phyloP scores from a whole-genome alignment of 37 sponge, comb jelly and placozoan species.

The Mnemiopsis leidyi region DNA sequence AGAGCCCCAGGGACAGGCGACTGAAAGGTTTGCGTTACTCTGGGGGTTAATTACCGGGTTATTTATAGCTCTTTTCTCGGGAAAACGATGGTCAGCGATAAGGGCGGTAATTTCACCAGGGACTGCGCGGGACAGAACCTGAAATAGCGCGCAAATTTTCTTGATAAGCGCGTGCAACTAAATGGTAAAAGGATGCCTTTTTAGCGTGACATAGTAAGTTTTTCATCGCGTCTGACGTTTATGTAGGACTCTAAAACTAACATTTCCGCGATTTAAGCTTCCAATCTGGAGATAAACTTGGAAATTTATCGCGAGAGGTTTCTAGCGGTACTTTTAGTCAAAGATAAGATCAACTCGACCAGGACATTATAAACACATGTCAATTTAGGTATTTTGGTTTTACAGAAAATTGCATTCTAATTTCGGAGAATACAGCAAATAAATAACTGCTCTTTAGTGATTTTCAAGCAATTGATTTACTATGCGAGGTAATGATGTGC shows the following conservation, averaged over 20 bases:
- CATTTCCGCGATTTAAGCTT: too few species aligned
- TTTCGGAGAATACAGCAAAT: too few species aligned
- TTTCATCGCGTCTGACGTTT: background rate
- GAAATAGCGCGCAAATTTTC: background rate
- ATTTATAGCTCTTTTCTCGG: background rate
- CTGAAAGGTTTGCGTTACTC: background rate
- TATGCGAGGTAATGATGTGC: background rate
- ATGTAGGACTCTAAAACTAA: background rate
- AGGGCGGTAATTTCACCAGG: background rate
- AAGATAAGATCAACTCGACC: too few species aligned
- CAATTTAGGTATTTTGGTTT: too few species aligned
- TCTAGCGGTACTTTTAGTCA: too few species aligned
- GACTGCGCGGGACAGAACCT: background rate
- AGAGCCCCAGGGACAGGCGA: conserved; percentile 42
- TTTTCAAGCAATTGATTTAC: too few species aligned
- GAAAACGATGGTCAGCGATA: background rate
- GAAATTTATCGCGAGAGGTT: too few species aligned
- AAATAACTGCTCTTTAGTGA: too few species aligned
- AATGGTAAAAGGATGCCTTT: background rate
- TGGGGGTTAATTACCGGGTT: too few species aligned
- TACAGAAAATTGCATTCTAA: too few species aligned
- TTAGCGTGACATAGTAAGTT: background rate
- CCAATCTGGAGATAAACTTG: too few species aligned
- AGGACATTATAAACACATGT: too few species aligned
- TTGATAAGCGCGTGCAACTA: background rate